Percentiles rank a stretch among this genome's conserved stretches.
These are phyloP conservation scores for Prionchulus punctatus DNA, from an alignment of 2,888 invertebrate genomes.

Conservation along the genomic window DNA sequence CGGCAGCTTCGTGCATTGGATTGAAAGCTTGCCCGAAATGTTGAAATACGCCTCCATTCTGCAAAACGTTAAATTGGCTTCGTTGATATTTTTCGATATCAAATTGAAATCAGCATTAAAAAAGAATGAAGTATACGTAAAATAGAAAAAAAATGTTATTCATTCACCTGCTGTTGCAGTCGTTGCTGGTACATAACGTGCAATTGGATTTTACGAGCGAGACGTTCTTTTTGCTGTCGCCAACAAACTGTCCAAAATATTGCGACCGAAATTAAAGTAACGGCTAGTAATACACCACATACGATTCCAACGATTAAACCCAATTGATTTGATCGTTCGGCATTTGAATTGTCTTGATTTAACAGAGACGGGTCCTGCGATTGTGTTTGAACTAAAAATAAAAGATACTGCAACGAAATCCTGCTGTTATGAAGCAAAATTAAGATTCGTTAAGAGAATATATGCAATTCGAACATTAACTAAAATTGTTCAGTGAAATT, in stretches of 20 bases:
- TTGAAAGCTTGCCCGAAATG: neutral
- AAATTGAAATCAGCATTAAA: too few species aligned
- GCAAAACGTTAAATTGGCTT: neutral
- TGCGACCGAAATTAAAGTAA: slow-evolving; percentile 11
- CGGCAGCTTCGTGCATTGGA: neutral
- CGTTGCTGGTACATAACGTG: slow-evolving; percentile 23
- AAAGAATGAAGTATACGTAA: too few species aligned
- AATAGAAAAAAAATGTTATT: neutral
- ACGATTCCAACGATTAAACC: slow-evolving; percentile 9
- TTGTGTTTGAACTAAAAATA: too few species aligned
- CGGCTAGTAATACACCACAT: slow-evolving; percentile 9
- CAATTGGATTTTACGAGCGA: slow-evolving; percentile 25
- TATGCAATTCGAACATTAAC: too few species aligned
- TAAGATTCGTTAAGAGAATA: too few species aligned
- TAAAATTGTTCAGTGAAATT: too few species aligned
- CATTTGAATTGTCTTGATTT: neutral
- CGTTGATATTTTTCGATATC: too few species aligned
- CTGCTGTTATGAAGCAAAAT: too few species aligned
- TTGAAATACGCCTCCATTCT: neutral
- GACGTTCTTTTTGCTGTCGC: slow-evolving; percentile 19
- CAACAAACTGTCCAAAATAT: slow-evolving; percentile 22
- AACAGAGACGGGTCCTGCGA: neutral
- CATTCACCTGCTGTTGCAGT: slow-evolving; percentile 2
- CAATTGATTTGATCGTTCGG: slow-evolving; percentile 1
- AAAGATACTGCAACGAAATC: too few species aligned